Evolutionary conservation across 2,888 invertebrate species (phyloP).

Genomic region (Meloe dianella): DNA sequence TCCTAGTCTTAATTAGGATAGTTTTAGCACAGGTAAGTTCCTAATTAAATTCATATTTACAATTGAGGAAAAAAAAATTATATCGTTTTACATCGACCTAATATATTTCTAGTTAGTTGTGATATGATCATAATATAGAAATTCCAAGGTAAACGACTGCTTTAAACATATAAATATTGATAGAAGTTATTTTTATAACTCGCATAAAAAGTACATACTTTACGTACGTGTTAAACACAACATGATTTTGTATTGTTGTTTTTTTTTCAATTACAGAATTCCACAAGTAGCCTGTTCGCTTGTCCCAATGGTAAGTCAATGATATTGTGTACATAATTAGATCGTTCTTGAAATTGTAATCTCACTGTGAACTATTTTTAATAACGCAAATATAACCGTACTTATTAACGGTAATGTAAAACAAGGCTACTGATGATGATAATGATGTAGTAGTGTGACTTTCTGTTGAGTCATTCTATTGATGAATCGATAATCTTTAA

Average conservation of each 20-base stretch:
- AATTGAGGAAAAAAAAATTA: not conserved
- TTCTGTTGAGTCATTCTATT: slow-evolving; percentile 35
- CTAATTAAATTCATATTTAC: not conserved
- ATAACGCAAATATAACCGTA: slow-evolving; percentile 44
- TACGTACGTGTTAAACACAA: not conserved
- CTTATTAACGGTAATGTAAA: slow-evolving; percentile 45
- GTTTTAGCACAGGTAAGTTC: slow-evolving; percentile 69
- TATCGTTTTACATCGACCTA: no score
- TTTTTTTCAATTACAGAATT: slow-evolving; percentile 65
- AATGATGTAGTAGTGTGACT: slow-evolving; percentile 18
- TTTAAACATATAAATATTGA: not conserved
- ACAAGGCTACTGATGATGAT: slow-evolving; percentile 28
- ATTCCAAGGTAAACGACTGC: slow-evolving; percentile 13
- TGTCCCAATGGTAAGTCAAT: slow-evolving; percentile 74
- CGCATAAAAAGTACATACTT: slow-evolving; percentile 7
- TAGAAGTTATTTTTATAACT: not conserved
- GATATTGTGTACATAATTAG: slow-evolving; percentile 4
- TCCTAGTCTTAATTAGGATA: slow-evolving; percentile 65
- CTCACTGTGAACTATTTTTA: slow-evolving; percentile 31
- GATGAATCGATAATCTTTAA: slow-evolving; percentile 9
- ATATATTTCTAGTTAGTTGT: not conserved
- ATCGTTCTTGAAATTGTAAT: not conserved
- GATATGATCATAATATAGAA: not conserved
- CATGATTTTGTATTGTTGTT: slow-evolving; percentile 32
- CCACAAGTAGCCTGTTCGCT: slow-evolving; percentile 67